Conservation (phyloP, 2,888 invertebrate genomes). For the Scaeva pyrastri region DNA sequence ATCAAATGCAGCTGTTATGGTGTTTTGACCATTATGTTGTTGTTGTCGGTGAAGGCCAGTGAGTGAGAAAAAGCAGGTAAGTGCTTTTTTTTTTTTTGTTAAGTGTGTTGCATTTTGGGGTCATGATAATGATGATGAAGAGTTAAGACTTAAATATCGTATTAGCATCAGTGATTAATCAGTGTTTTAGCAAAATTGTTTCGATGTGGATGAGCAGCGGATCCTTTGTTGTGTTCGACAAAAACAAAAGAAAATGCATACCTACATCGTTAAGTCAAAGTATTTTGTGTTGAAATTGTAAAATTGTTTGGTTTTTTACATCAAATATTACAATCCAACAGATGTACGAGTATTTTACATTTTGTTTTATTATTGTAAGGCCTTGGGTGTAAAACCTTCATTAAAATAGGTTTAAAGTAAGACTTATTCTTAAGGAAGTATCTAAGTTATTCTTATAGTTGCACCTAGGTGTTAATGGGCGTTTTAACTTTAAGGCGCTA, state of each 20-base stretch:
- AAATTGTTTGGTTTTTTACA: neutral
- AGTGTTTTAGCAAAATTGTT: conserved; percentile 43
- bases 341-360: neutral
- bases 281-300: neutral
- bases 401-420: neutral
- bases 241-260: no score
- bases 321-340: neutral
- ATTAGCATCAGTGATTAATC: conserved; percentile 71
- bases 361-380: neutral
- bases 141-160: conserved; percentile 58
- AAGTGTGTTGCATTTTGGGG: neutral
- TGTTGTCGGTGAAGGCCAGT: neutral
- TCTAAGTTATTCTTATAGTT: neutral
- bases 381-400: neutral
- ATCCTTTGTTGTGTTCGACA: neutral
- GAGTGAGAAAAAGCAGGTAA: conserved; percentile 6
- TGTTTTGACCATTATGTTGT: conserved; percentile 21
- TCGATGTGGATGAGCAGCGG: no score
- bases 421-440: neutral
- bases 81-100: neutral
- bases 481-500: neutral
- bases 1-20: conserved; percentile 6
- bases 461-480: neutral
- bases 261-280: neutral
- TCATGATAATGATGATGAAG: conserved; percentile 44